phyloP scores from a whole-genome alignment of 2,888 invertebrate genomes.

The Meliscaeva auricollis region DNA sequence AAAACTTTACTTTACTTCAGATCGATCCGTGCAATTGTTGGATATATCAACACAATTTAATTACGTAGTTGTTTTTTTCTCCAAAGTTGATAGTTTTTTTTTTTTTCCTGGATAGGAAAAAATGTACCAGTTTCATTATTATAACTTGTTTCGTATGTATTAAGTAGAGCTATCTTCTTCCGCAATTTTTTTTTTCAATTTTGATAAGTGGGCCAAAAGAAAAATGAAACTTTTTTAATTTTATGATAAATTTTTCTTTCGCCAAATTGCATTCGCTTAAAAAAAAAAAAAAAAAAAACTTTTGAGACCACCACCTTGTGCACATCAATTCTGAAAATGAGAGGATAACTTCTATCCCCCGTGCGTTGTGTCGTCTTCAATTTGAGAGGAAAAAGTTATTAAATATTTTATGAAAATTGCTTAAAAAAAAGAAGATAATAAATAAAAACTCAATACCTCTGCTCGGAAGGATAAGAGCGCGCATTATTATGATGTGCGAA shows the following conservation, averaged over 20 bases:
- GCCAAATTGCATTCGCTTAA: conserved; percentile 37
- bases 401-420: conserved; percentile 4
- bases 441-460: conserved; percentile 42
- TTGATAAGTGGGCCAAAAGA: conserved; percentile 15
- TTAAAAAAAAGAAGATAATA: conserved; percentile 22
- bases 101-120: background rate
- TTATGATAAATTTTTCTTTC: conserved; percentile 1
- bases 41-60: conserved; percentile 19
- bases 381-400: conserved; percentile 8
- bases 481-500: conserved; percentile 40
- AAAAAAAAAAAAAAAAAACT: background rate
- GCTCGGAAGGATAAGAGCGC: conserved; percentile 16
- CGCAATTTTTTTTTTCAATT: background rate
- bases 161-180: background rate
- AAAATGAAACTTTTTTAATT: conserved; percentile 32
- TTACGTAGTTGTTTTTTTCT: background rate
- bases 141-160: background rate
- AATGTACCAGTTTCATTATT: background rate
- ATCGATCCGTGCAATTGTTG: background rate
- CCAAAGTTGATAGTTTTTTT: background rate
- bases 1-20: background rate
- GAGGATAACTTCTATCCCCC: background rate
- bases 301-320: conserved; percentile 28
- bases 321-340: conserved; percentile 5
- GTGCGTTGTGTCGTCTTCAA: background rate